phyloP scores from a whole-genome alignment of 2,113 vertebrate species.

The Psophia crepitans region DNA sequence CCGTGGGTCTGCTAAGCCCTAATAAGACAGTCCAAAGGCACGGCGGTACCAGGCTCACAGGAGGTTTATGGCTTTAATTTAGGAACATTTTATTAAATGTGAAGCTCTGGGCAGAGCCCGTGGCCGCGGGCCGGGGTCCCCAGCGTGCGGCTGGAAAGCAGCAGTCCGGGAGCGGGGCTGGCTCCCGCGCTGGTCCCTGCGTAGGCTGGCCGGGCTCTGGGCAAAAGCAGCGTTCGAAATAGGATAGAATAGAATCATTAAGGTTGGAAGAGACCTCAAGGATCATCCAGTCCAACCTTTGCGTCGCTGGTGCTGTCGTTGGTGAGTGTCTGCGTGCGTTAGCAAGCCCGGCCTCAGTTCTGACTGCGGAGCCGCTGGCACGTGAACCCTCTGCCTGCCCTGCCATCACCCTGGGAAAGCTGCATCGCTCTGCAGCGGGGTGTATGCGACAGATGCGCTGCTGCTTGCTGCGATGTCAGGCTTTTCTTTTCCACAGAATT shows the following conservation, averaged over 20 bases:
- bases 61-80: not conserved
- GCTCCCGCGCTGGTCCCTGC: rapidly evolving
- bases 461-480: not conserved
- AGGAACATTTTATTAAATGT: not conserved
- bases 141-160: not conserved
- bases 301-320: not conserved
- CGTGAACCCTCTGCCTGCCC: not conserved
- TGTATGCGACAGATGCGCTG: no score
- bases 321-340: rapidly evolving
- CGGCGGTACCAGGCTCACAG: rapidly evolving
- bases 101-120: not conserved
- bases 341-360: not conserved
- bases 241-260: no score
- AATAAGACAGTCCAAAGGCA: not conserved
- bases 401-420: not conserved
- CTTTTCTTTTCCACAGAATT: not conserved
- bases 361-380: not conserved
- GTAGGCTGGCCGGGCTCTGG: not conserved
- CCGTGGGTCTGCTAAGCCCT: not conserved
- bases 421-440: not conserved
- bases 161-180: rapidly evolving
- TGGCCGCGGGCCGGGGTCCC: not conserved
- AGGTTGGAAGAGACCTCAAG: no score
- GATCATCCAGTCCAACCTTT: no score
- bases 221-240: not conserved